phyloP scores from a whole-genome alignment of 2,797 vertebrate species.

The Eutrigla gurnardus region DNA sequence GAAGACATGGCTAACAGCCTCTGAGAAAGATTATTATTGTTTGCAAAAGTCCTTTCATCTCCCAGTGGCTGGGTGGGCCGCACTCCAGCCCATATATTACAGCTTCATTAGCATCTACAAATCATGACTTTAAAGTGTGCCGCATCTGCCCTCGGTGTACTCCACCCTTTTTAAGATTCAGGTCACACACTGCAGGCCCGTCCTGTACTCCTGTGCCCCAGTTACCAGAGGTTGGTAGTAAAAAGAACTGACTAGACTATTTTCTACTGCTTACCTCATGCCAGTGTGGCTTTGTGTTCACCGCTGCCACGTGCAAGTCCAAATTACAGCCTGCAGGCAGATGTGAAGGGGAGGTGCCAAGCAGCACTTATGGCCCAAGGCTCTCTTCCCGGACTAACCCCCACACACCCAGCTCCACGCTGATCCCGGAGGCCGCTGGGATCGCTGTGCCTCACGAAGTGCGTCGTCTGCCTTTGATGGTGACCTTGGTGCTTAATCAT shows the following conservation, averaged over 20 bases:
- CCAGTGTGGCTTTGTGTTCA: slow-evolving; percentile 78
- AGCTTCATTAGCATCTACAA: slow-evolving; percentile 64
- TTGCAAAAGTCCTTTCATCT: slow-evolving; percentile 41
- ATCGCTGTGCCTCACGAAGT: slow-evolving; percentile 33
- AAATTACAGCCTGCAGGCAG: slow-evolving; percentile 83
- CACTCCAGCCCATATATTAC: slow-evolving; percentile 49
- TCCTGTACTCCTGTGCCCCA: slow-evolving; percentile 51
- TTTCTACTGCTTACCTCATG: slow-evolving; percentile 82
- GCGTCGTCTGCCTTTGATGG: slow-evolving; percentile 61
- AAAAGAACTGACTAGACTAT: slow-evolving; percentile 76
- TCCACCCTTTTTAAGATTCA: slow-evolving; percentile 64
- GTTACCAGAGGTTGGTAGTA: slow-evolving; percentile 61
- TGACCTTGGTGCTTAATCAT: slow-evolving; percentile 51
- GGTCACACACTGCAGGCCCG: slow-evolving; percentile 60
- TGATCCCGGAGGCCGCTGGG: slow-evolving; percentile 50
- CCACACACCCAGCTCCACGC: slow-evolving; percentile 34
- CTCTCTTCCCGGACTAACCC: slow-evolving; percentile 52
- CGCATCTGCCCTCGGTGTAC: slow-evolving; percentile 40
- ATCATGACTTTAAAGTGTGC: slow-evolving; percentile 53
- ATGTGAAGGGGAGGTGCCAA: slow-evolving; percentile 75
- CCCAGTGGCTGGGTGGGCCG: slow-evolving; percentile 51
- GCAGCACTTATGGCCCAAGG: slow-evolving; percentile 59
- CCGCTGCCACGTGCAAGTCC: slow-evolving; percentile 79
- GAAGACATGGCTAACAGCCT: slow-evolving; percentile 6
- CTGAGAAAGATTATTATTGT: slow-evolving; percentile 42